phyloP scores from a whole-genome alignment of 2,888 invertebrate genomes.

The Polylopha cassiicola region DNA sequence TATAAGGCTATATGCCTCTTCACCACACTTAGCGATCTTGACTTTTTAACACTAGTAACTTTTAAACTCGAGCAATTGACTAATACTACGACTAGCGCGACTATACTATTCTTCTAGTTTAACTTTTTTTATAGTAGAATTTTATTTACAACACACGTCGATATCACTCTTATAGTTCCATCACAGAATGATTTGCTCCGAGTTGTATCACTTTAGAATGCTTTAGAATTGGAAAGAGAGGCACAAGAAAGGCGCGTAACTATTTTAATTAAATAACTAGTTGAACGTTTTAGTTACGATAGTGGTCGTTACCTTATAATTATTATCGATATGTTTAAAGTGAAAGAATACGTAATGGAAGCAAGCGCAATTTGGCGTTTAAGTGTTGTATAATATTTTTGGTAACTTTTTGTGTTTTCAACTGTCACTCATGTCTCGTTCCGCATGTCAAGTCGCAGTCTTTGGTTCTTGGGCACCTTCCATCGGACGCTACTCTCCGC shows the following conservation, averaged over 20 bases:
- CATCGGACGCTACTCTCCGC: constrained; percentile 61
- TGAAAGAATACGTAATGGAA: constrained; percentile 68
- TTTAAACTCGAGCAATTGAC: constrained; percentile 30
- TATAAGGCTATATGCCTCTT: constrained; percentile 32
- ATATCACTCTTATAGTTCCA: constrained; percentile 58
- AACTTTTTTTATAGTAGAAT: constrained; percentile 27
- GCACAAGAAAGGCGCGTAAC: constrained; percentile 73
- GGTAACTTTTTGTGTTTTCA: constrained; percentile 31
- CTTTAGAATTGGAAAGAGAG: constrained; percentile 62
- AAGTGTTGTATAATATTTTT: constrained; percentile 32
- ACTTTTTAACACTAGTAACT: constrained; percentile 19
- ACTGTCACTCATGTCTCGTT: constrained; percentile 67
- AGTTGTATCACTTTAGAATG: constrained; percentile 52
- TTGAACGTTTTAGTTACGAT: constrained; percentile 43
- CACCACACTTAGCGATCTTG: constrained; percentile 24
- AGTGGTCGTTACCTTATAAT: constrained; percentile 59
- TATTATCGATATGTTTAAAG: constrained; percentile 68
- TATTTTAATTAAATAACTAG: constrained; percentile 52
- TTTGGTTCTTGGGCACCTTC: constrained; percentile 71
- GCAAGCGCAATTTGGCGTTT: constrained; percentile 74
- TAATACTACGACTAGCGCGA: constrained; percentile 47
- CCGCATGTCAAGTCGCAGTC: constrained; percentile 70
- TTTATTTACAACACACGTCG: constrained; percentile 51
- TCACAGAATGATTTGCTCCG: constrained; percentile 61
- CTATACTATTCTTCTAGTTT: constrained; percentile 29